Evolutionary conservation across 1,140 invertebrate genomes (phyloP).

Genomic region (Anastatus disparis): DNA sequence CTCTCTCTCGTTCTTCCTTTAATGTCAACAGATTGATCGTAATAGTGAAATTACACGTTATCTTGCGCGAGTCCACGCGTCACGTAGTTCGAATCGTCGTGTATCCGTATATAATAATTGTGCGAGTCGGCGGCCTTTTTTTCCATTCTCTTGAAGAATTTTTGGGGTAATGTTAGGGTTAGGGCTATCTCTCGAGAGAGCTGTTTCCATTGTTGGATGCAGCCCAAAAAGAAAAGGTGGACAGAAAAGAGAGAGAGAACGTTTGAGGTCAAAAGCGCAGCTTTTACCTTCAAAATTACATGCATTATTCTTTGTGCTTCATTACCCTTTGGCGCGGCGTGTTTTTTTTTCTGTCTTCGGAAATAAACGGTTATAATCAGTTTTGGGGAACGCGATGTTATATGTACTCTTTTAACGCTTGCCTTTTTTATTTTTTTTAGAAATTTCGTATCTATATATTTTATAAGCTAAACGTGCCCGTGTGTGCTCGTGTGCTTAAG

Average conservation of each 20-base stretch:
- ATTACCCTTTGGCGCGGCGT: constrained; percentile 35
- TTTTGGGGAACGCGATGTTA: not conserved
- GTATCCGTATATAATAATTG: constrained; percentile 53
- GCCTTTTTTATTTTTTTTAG: too few relatives aligned
- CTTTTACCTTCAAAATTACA: constrained; percentile 46
- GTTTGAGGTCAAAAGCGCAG: constrained; percentile 38
- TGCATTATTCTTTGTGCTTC: constrained; percentile 53
- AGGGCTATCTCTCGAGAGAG: constrained; percentile 17
- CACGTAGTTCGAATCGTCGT: constrained; percentile 20
- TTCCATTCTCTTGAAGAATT: constrained; percentile 39
- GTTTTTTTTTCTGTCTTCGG: constrained; percentile 17
- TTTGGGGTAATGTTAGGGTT: constrained; percentile 54
- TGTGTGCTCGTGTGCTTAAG: too few relatives aligned
- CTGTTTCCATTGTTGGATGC: constrained; percentile 14
- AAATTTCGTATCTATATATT: too few relatives aligned
- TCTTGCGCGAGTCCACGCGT: constrained; percentile 10
- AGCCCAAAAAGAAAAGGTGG: not conserved
- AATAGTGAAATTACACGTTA: constrained; percentile 66
- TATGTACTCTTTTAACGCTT: too few relatives aligned
- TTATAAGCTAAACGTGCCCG: too few relatives aligned
- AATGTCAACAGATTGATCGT: constrained; percentile 68
- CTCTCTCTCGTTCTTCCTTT: constrained; percentile 43
- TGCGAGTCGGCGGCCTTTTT: constrained; percentile 40
- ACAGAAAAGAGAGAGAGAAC: not conserved
- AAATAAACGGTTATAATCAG: constrained; percentile 48